Evolutionary conservation across 2,113 vertebrate species (phyloP).

Genomic region (Scortum barcoo): DNA sequence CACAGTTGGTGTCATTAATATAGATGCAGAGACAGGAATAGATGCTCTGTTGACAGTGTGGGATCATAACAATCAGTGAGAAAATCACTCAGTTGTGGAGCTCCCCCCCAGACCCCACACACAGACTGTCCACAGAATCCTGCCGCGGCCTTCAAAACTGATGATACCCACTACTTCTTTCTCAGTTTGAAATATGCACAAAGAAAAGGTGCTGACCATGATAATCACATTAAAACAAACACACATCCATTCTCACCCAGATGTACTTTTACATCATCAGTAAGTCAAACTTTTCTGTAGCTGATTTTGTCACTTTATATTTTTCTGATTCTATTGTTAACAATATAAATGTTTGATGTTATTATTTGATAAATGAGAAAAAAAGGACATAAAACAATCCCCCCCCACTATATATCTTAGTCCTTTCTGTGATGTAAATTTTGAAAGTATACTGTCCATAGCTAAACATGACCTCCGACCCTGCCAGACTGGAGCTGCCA

Average conservation of each 20-base stretch:
- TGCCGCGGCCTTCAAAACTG: conserved; percentile 6
- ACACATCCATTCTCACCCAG: neutral
- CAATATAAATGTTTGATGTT: neutral
- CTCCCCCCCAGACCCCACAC: conserved; percentile 31
- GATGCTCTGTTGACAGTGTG: conserved; percentile 58
- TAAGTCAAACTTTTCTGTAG: neutral
- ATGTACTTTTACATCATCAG: neutral
- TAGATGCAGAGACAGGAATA: conserved; percentile 63
- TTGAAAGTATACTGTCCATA: neutral
- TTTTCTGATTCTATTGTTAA: neutral
- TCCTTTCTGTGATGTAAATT: neutral
- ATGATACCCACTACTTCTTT: conserved; percentile 5
- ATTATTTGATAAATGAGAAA: too few relatives aligned
- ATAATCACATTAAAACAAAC: neutral
- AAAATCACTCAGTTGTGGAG: conserved; percentile 36
- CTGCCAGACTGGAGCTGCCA: neutral
- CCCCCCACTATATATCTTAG: neutral
- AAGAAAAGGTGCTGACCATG: neutral
- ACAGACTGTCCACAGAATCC: conserved; percentile 8
- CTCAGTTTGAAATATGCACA: neutral
- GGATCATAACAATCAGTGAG: conserved; percentile 60
- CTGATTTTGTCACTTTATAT: neutral
- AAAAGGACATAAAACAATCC: neutral
- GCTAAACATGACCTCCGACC: conserved; percentile 18
- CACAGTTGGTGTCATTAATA: conserved; percentile 64